A percentile compares a stretch with the other conserved stretches of the same genome.
These are phyloP conservation scores for Aphyosemion australe DNA, from an alignment of 2,113 vertebrate species.

Conservation along the genomic window DNA sequence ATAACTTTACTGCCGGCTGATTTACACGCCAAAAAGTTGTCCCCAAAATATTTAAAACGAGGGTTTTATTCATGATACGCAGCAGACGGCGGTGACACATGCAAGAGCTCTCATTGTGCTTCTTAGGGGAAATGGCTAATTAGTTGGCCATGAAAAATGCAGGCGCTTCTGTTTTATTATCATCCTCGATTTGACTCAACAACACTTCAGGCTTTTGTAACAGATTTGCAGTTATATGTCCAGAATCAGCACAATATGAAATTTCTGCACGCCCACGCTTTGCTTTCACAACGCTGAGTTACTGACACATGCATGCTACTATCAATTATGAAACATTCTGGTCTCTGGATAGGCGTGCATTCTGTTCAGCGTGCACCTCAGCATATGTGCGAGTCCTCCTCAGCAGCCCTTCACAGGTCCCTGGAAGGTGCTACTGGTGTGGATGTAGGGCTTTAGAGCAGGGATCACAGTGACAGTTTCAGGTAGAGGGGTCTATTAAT, in stretches of 20 bases:
- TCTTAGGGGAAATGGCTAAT: slow-evolving; percentile 68
- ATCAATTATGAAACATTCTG: slow-evolving; percentile 40
- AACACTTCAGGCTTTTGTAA: slow-evolving; percentile 44
- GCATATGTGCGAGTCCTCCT: slow-evolving; percentile 63
- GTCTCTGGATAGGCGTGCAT: slow-evolving; percentile 19
- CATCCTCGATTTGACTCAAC: slow-evolving; percentile 58
- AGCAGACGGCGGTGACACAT: slow-evolving; percentile 62
- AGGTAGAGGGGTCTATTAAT: slow-evolving; percentile 85
- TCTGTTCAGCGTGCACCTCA: slow-evolving; percentile 34
- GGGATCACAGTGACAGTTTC: slow-evolving; percentile 82
- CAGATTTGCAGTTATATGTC: slow-evolving; percentile 38
- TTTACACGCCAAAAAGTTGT: slow-evolving; percentile 74
- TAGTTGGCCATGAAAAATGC: slow-evolving; percentile 72
- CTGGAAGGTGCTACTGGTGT: slow-evolving; percentile 65
- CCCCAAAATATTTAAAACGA: slow-evolving; percentile 72
- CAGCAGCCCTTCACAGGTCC: slow-evolving; percentile 58
- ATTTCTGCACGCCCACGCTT: slow-evolving; percentile 30
- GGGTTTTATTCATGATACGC: slow-evolving; percentile 71
- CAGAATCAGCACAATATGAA: slow-evolving; percentile 49
- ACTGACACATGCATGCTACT: slow-evolving; percentile 29
- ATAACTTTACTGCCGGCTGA: slow-evolving; percentile 75
- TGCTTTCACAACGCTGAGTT: slow-evolving; percentile 17
- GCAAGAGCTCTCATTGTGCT: slow-evolving; percentile 63
- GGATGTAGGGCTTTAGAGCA: slow-evolving; percentile 61
- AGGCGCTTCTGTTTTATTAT: slow-evolving; percentile 56